Percentiles rank a stretch among this genome's conserved stretches.
Evolutionary conservation across 1,140 invertebrate species (phyloP).

Genomic region (Drosophila guanche): DNA sequence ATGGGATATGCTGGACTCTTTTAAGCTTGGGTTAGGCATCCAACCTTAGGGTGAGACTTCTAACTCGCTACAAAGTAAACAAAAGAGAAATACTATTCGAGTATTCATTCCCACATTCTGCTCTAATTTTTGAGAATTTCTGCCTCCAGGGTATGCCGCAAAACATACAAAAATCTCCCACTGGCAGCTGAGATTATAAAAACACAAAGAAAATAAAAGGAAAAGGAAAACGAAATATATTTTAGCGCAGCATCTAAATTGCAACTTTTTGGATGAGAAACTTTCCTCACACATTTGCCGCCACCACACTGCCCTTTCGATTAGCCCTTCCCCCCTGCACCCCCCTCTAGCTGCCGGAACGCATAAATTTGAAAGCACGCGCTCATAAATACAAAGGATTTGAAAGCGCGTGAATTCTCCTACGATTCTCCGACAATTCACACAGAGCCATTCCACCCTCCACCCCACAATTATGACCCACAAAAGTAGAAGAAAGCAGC

Average conservation of each 20-base stretch:
- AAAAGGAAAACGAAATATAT: slow-evolving; percentile 39
- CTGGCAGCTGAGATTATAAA: background rate
- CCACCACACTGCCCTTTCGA: background rate
- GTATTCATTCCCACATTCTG: too few relatives aligned
- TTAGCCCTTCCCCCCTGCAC: background rate
- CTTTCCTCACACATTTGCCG: slow-evolving; percentile 23
- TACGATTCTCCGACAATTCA: too few relatives aligned
- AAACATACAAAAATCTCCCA: background rate
- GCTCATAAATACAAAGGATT: slow-evolving; percentile 56
- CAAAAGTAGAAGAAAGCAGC: background rate
- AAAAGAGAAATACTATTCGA: too few relatives aligned
- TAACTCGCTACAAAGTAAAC: too few relatives aligned
- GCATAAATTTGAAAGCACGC: slow-evolving; percentile 39
- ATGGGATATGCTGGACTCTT: too few relatives aligned
- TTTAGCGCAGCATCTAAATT: slow-evolving; percentile 38
- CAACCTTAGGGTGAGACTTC: too few relatives aligned
- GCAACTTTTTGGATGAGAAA: slow-evolving; percentile 42
- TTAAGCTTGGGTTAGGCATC: too few relatives aligned
- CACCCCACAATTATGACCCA: too few relatives aligned
- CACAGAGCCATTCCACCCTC: too few relatives aligned
- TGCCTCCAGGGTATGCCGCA: background rate
- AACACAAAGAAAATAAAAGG: background rate
- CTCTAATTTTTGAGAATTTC: slow-evolving; percentile 5
- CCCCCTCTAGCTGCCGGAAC: too few relatives aligned
- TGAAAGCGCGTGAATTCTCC: slow-evolving; percentile 6